Conservation (phyloP, 1,140 invertebrate genomes). For the Hirudo medicinalis region DNA sequence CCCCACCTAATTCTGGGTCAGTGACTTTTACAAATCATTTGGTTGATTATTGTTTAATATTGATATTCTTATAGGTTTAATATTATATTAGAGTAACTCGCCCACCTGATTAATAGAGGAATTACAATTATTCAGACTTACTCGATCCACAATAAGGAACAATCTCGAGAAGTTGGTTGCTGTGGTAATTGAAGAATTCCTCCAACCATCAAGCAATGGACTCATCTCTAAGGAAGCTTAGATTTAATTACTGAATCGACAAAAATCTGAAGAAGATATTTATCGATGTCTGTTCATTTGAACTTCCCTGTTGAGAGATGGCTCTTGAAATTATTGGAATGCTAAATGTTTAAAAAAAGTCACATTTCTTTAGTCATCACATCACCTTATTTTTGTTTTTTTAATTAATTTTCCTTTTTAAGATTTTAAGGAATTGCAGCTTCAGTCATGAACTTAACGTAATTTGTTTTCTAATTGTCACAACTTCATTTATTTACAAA, state of each 20-base stretch:
- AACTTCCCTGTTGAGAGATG: neutral
- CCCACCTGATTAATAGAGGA: neutral
- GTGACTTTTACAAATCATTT: conserved; percentile 1
- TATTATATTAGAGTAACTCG: neutral
- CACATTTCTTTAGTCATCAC: too few relatives aligned
- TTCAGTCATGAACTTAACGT: too few relatives aligned
- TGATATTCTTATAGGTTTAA: neutral
- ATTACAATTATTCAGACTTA: neutral
- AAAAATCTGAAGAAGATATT: neutral
- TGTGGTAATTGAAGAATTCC: neutral
- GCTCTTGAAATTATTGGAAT: neutral
- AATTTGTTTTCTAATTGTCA: too few relatives aligned
- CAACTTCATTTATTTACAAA: too few relatives aligned
- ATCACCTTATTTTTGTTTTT: neutral
- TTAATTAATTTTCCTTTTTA: neutral
- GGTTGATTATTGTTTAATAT: neutral
- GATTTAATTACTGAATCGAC: neutral
- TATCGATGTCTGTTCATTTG: neutral
- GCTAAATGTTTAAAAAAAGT: neutral
- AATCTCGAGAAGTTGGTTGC: neutral
- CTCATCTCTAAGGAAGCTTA: neutral
- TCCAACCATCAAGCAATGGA: neutral
- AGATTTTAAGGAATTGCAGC: too few relatives aligned
- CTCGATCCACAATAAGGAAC: neutral
- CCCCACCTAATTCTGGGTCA: conserved; percentile 18